Conservation (phyloP, 2,797 vertebrate genomes). For the Coregonus suidteri region DNA sequence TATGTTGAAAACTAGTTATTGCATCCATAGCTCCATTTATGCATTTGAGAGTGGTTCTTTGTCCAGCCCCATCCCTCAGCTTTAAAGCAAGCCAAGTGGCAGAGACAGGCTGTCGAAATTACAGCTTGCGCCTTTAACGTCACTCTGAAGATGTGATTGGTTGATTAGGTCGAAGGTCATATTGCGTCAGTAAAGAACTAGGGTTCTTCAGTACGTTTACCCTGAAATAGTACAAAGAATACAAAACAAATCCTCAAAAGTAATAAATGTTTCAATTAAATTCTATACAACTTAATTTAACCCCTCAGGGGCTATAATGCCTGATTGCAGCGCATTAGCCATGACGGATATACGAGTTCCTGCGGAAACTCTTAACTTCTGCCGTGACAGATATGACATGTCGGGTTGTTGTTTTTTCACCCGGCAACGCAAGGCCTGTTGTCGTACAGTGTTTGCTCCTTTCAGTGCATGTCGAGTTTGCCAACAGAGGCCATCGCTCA, state of each 20-base stretch:
- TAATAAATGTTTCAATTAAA: neutral
- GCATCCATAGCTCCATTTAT: too few relatives aligned
- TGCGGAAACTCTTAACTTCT: neutral
- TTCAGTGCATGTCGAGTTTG: slow-evolving; percentile 19
- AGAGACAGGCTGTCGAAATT: too few relatives aligned
- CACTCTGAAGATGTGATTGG: too few relatives aligned
- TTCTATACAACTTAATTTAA: neutral
- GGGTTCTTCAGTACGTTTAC: neutral
- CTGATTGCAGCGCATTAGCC: too few relatives aligned
- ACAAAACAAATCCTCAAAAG: neutral
- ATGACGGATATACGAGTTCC: slow-evolving; percentile 22
- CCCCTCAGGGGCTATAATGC: too few relatives aligned
- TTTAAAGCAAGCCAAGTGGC: too few relatives aligned
- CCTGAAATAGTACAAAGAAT: neutral
- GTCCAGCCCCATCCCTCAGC: too few relatives aligned
- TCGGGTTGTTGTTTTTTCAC: too few relatives aligned
- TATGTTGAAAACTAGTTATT: too few relatives aligned
- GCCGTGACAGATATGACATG: neutral
- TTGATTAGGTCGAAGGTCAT: neutral
- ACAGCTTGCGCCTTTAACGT: too few relatives aligned
- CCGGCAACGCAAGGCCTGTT: slow-evolving; percentile 28
- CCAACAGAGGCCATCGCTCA: slow-evolving; percentile 33
- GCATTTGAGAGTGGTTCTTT: too few relatives aligned
- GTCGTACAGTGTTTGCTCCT: slow-evolving; percentile 29
- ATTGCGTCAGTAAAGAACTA: neutral